These are phyloP conservation scores for Simalia tracyae DNA, from an alignment of 2,797 vertebrate genomes.

Conservation along the genomic window DNA sequence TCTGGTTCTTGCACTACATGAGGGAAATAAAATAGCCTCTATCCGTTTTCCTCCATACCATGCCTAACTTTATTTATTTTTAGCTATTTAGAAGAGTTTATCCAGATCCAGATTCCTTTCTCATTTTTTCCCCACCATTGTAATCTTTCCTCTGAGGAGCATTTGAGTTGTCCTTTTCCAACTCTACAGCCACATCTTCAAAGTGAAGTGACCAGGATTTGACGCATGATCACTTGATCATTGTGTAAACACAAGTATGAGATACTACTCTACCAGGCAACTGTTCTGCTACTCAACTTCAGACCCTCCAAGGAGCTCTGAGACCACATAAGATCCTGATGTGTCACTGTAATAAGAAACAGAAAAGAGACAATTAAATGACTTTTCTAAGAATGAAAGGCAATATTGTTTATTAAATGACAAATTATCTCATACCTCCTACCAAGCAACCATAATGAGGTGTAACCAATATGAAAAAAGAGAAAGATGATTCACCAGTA, in stretches of 20 bases:
- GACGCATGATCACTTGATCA: background rate
- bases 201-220: background rate
- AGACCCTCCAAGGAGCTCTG: background rate
- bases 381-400: background rate
- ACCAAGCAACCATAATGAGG: background rate
- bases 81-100: background rate
- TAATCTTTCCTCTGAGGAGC: background rate
- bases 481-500: background rate
- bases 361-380: background rate
- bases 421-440: constrained; percentile 6
- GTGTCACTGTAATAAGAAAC: background rate
- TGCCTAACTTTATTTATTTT: background rate
- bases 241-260: background rate
- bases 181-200: background rate
- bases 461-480: background rate
- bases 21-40: background rate
- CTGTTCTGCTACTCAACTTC: background rate
- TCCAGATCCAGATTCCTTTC: background rate
- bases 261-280: background rate
- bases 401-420: constrained; percentile 3
- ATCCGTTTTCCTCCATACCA: background rate
- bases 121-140: background rate
- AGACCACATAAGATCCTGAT: background rate
- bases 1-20: background rate
- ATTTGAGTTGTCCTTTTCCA: background rate